Evolutionary conservation across 2,888 invertebrate species (phyloP).

Genomic region (Drosophila cyrtoloma): DNA sequence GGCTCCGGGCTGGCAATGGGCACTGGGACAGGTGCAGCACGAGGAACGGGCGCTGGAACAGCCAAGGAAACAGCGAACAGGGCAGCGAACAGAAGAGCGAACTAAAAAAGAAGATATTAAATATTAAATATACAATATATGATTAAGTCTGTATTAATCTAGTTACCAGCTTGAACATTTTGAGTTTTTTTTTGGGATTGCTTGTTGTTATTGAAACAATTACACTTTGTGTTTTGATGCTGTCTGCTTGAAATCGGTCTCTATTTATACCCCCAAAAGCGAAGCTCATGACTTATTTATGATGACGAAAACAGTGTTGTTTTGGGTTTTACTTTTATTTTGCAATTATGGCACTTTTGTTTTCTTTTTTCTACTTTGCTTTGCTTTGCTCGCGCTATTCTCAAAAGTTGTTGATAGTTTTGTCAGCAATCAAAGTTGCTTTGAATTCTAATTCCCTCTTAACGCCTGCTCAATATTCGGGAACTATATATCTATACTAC

Average conservation of each 20-base stretch:
- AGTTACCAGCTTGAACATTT: conserved; percentile 83
- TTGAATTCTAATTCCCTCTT: conserved; percentile 72
- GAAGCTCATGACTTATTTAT: conserved; percentile 69
- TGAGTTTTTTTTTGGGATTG: conserved; percentile 40
- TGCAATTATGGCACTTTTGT: conserved; percentile 48
- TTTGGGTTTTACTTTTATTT: conserved; percentile 3
- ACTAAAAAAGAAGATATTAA: conserved; percentile 34
- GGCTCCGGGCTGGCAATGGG: conserved; percentile 76
- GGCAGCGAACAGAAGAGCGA: conserved; percentile 78
- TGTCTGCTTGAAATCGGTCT: conserved; percentile 16
- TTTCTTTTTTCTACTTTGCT: conserved; percentile 12
- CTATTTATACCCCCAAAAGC: conserved; percentile 66
- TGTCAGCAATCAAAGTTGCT: conserved; percentile 43
- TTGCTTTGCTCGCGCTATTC: conserved; percentile 43
- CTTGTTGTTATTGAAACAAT: conserved; percentile 55
- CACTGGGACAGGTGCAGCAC: conserved; percentile 69
- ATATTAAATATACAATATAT: neutral
- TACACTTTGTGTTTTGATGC: conserved; percentile 67
- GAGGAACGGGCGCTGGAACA: conserved; percentile 73
- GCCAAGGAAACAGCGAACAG: conserved; percentile 79
- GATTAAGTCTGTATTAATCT: neutral
- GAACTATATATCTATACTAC: conserved; percentile 14
- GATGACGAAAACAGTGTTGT: conserved; percentile 23
- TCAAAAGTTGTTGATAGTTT: conserved; percentile 58
- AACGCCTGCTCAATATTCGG: conserved; percentile 47